A percentile compares a stretch with the other conserved stretches of the same genome.
phyloP scores from a whole-genome alignment of 64 coral and sea anemone genomes.

The Orbicella faveolata region DNA sequence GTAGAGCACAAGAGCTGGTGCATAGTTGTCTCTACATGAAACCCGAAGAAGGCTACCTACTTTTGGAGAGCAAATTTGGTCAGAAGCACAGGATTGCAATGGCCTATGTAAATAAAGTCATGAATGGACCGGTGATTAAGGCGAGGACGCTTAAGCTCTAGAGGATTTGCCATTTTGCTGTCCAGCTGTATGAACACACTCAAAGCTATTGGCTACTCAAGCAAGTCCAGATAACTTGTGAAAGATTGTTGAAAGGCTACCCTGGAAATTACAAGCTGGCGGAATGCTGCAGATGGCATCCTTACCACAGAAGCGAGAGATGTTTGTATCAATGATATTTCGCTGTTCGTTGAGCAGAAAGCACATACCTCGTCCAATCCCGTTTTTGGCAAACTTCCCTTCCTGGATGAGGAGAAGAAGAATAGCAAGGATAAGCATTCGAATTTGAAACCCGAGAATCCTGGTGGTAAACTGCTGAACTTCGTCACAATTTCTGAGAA shows the following conservation, averaged over 20 bases:
- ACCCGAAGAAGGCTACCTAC: slow-evolving; percentile 20
- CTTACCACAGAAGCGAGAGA: slow-evolving; percentile 14
- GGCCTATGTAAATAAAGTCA: slow-evolving; percentile 45
- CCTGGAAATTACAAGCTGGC: slow-evolving; percentile 35
- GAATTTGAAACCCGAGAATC: not conserved
- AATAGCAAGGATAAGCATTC: not conserved
- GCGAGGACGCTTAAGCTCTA: slow-evolving; percentile 35
- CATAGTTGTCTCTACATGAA: slow-evolving; percentile 29
- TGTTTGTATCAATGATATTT: slow-evolving; percentile 45
- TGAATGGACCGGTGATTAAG: slow-evolving; percentile 33
- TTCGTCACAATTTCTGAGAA: not conserved
- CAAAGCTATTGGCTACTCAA: slow-evolving; percentile 26
- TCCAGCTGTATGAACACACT: slow-evolving; percentile 50
- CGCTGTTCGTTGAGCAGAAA: slow-evolving; percentile 33
- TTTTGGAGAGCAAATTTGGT: slow-evolving; percentile 32
- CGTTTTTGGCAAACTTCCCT: slow-evolving; percentile 38
- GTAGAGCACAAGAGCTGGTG: slow-evolving; percentile 20
- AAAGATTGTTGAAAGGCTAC: slow-evolving; percentile 39
- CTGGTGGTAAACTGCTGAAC: not conserved
- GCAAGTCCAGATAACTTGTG: slow-evolving; percentile 56
- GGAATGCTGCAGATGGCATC: slow-evolving; percentile 28
- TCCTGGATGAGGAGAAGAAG: not conserved
- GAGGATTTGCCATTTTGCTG: slow-evolving; percentile 34
- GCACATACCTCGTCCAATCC: slow-evolving; percentile 22
- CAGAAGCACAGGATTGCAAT: slow-evolving; percentile 36